Evolutionary conservation across 2,797 vertebrate genomes (phyloP), one percentile per base, ranked within the genome.

Genomic region (Epinephelus coioides): DNA sequence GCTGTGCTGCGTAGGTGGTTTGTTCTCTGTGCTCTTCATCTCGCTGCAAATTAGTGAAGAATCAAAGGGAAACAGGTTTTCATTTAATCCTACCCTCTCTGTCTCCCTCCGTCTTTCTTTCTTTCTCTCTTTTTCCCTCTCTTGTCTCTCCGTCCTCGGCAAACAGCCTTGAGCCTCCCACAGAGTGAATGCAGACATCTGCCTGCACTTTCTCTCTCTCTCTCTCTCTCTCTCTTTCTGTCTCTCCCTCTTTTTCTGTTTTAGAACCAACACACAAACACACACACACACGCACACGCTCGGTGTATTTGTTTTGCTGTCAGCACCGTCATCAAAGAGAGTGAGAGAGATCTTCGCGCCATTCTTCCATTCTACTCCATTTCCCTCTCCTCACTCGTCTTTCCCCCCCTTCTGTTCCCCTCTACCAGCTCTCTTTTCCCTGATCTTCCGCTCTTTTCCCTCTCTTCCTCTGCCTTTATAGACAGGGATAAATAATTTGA

Each of bases 401-500:
- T 2, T 3, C 73, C 7, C 7, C 34, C 34, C 34, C 34, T 34
- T 34, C 34, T 34, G 34, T 34, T 72, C 59, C 62, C 51, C 46
- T 69, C 73, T 23, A 15, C 30, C 67, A 13, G 17, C 49, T 60
- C 64, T 47, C 38, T 6, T 57, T 47, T 64, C 44, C 55, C 78
- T 59, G 23, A 81, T 89, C 78, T 78, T 65, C 63, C 76, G 60
- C 56, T 81, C 77, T 56, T 46, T 73, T 15, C 21, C 54, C 66
- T 71, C 64, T 70, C 87, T 73, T 78, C 69, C 49, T 76, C 77
- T 79, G 76, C 75, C 81, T 91, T 90, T 88, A 91, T 86, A 88
- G 89, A 91, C 86, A 85, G 76, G 89, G 93, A 92, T 94, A 91
- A 92, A 94, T 92, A 91, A 93, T 94, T 93, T 91, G 88, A 94